Evolutionary conservation across 2,888 invertebrate species (phyloP).

Genomic region (Netelia melanura): DNA sequence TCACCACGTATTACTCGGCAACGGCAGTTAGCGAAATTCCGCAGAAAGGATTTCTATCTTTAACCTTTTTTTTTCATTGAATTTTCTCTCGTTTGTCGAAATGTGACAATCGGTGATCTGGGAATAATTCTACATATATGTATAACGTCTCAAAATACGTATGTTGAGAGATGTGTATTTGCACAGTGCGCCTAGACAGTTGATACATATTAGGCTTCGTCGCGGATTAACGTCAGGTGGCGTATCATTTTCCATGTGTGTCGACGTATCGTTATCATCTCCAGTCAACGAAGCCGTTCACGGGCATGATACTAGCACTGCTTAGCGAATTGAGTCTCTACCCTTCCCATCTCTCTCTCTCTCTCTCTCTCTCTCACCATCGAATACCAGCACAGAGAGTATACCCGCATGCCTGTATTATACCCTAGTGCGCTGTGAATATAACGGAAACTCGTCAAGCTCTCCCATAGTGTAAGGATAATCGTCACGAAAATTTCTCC

Average conservation of each 20-base stretch:
- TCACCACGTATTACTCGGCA: too few species aligned
- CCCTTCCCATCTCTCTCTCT: neutral
- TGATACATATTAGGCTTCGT: too few species aligned
- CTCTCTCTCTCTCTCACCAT: neutral
- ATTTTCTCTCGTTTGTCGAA: too few species aligned
- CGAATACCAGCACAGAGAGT: neutral
- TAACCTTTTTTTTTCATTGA: too few species aligned
- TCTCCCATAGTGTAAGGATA: slow-evolving; percentile 3
- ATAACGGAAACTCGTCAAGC: slow-evolving; percentile 54
- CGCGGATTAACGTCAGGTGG: neutral
- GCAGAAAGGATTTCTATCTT: too few species aligned
- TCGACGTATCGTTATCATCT: neutral
- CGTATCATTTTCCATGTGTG: neutral
- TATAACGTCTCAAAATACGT: too few species aligned
- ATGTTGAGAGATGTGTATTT: neutral
- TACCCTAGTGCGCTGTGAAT: neutral
- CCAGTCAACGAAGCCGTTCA: too few species aligned
- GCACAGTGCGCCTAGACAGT: neutral
- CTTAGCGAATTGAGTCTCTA: too few species aligned
- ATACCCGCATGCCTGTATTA: neutral
- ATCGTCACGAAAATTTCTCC: slow-evolving; percentile 2
- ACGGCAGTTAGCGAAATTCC: too few species aligned
- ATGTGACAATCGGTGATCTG: too few species aligned
- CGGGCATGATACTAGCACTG: too few species aligned
- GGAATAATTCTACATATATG: too few species aligned